Percentiles rank a stretch among this genome's conserved stretches.
These are phyloP conservation scores for Cheirogaleus major DNA, from an alignment of 2,797 vertebrate genomes.

Conservation along the genomic window DNA sequence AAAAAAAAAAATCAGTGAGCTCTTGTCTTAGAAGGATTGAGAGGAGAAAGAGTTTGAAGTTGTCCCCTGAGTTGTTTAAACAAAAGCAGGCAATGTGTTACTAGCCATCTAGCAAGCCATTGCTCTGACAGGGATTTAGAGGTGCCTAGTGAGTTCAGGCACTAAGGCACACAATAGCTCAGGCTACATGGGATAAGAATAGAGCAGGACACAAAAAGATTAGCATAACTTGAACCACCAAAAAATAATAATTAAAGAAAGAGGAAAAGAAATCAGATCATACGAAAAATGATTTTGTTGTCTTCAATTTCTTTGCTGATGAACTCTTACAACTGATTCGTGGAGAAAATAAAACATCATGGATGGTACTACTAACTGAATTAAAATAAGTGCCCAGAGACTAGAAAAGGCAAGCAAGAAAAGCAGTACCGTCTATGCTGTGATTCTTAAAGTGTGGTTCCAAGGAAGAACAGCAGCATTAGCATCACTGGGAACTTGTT, in stretches of 20 bases:
- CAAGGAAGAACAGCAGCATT: not conserved
- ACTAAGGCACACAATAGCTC: not conserved
- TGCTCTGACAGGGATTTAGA: not conserved
- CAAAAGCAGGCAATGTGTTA: not conserved
- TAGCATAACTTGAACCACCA: not conserved
- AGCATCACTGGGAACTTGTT: not conserved
- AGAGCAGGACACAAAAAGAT: not conserved
- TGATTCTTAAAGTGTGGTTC: not conserved
- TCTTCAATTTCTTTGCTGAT: not conserved
- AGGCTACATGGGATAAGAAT: not conserved
- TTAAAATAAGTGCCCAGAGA: not conserved
- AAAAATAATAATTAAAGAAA: not conserved
- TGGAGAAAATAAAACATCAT: not conserved
- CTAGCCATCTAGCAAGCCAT: not conserved
- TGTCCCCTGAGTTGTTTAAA: not conserved
- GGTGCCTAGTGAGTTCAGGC: not conserved
- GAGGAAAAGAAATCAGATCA: not conserved
- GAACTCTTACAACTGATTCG: not conserved
- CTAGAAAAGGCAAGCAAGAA: not conserved
- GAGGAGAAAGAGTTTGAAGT: not conserved
- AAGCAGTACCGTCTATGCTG: not conserved
- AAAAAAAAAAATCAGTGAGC: not conserved
- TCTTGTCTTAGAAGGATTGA: not conserved
- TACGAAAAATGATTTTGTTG: not conserved
- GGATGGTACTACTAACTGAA: not conserved